phyloP scores from a whole-genome alignment of 2,797 vertebrate genomes.

The Staurois parvus region DNA sequence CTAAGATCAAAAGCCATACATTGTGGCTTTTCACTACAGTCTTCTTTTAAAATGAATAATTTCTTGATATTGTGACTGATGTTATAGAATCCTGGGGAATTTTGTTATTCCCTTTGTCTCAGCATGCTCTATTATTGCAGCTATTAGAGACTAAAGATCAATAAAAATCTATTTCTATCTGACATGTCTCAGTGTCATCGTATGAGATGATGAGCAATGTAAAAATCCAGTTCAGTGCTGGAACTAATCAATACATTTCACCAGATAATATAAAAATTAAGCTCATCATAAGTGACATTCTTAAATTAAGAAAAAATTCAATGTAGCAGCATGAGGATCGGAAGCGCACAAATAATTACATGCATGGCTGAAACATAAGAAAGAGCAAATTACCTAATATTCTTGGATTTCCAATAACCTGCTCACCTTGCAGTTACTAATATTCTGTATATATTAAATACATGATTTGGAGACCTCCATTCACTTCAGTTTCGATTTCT shows the following conservation, averaged over 20 bases:
- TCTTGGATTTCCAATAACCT: slow-evolving; percentile 10
- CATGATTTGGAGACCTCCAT: not conserved
- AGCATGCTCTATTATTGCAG: slow-evolving; percentile 21
- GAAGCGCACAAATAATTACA: slow-evolving; percentile 33
- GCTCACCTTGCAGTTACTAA: slow-evolving; percentile 11
- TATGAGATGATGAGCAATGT: slow-evolving; percentile 52
- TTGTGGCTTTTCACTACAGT: not conserved
- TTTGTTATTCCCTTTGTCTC: slow-evolving; percentile 37
- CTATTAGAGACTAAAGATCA: slow-evolving; percentile 32
- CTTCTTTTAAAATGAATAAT: not conserved
- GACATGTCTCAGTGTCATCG: slow-evolving; percentile 24
- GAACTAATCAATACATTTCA: slow-evolving; percentile 55
- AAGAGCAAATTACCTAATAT: slow-evolving; percentile 17
- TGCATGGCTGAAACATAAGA: slow-evolving; percentile 33
- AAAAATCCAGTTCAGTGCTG: slow-evolving; percentile 41
- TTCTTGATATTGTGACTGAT: slow-evolving; percentile 38
- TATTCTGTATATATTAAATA: slow-evolving; percentile 10
- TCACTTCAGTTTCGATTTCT: not conserved
- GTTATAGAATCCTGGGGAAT: slow-evolving; percentile 14
- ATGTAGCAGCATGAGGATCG: slow-evolving; percentile 13
- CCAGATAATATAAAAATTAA: slow-evolving; percentile 44
- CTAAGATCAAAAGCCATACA: not conserved
- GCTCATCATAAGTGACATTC: slow-evolving; percentile 41
- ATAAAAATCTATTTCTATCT: slow-evolving; percentile 48
- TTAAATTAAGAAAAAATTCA: slow-evolving; percentile 41